Percentiles rank a stretch among this genome's conserved stretches.
These are phyloP conservation scores for Dryas iulia DNA, from an alignment of 1,140 invertebrate genomes.

Conservation along the genomic window DNA sequence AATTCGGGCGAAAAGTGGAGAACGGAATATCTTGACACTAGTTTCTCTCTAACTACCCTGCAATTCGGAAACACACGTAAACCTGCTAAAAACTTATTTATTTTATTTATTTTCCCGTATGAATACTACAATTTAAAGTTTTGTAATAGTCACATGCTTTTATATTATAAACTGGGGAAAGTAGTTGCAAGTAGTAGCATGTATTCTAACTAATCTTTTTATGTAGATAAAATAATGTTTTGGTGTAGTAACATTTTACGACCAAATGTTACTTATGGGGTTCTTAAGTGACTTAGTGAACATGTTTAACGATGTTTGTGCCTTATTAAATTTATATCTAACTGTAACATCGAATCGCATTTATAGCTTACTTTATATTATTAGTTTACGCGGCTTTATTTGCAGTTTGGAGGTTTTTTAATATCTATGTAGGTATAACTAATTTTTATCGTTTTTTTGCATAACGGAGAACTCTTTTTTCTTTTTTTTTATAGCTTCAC, in stretches of 20 bases:
- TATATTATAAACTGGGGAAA: conserved; percentile 32
- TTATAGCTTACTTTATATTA: too few species aligned
- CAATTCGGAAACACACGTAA: too few species aligned
- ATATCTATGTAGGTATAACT: too few species aligned
- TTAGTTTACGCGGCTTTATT: too few species aligned
- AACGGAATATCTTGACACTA: too few species aligned
- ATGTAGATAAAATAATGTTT: conserved; percentile 24
- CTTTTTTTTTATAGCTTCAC: too few species aligned
- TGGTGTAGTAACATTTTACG: conserved; percentile 18
- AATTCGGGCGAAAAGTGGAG: too few species aligned
- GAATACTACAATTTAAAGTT: background rate
- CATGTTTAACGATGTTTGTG: background rate
- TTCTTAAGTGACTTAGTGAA: background rate
- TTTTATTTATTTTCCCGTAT: background rate
- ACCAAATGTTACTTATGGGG: conserved; percentile 4
- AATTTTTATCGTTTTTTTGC: too few species aligned
- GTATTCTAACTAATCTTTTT: conserved; percentile 21
- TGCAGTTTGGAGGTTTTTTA: too few species aligned
- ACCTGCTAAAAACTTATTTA: background rate
- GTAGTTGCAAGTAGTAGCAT: conserved; percentile 33
- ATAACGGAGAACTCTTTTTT: too few species aligned
- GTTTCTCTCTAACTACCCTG: too few species aligned
- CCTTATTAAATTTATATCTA: background rate
- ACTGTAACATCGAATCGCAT: background rate
- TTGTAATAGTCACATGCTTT: background rate